Conservation (phyloP, 2,888 invertebrate genomes). For the Monochamus alternatus region DNA sequence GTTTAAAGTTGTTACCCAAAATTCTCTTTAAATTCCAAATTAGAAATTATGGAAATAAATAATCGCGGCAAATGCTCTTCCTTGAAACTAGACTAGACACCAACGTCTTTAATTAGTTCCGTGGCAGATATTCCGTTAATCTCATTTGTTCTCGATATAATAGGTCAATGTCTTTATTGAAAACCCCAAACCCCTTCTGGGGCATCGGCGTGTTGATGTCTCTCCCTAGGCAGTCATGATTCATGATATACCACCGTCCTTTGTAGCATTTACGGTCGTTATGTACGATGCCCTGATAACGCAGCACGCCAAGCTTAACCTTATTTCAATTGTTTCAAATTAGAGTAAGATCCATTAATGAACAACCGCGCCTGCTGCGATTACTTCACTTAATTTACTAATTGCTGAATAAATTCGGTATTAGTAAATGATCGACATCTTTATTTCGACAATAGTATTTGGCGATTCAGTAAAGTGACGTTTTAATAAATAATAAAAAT, state of each 20-base stretch:
- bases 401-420: too few species aligned
- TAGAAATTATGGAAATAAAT: too few species aligned
- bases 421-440: too few species aligned
- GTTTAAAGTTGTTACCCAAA: too few species aligned
- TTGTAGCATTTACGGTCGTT: neutral
- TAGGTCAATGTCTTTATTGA: neutral
- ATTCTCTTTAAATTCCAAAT: too few species aligned
- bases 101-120: too few species aligned
- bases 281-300: neutral
- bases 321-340: neutral
- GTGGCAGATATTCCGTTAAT: neutral
- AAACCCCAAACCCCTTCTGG: neutral
- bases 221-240: neutral
- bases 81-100: too few species aligned
- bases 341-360: neutral
- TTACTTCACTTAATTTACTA: neutral
- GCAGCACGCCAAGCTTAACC: neutral
- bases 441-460: too few species aligned
- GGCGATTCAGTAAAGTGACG: too few species aligned
- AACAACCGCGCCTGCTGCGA: neutral
- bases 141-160: neutral
- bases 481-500: too few species aligned
- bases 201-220: neutral
- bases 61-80: too few species aligned
- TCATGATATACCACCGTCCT: neutral